Evolutionary conservation across 1,140 invertebrate genomes (phyloP), one percentile per base, ranked within the genome.

Genomic region (Manduca sexta): DNA sequence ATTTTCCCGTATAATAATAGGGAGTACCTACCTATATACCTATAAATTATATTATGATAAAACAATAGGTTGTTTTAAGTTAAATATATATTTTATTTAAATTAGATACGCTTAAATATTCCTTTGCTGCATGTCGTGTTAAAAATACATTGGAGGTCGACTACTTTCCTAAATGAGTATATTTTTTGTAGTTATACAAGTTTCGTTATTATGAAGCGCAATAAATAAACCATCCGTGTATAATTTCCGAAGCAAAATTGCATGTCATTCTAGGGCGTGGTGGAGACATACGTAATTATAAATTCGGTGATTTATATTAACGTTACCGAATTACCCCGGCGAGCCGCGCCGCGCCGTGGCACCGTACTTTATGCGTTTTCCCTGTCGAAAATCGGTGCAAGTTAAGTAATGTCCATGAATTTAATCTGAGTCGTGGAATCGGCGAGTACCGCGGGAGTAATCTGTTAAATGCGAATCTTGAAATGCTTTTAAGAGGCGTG

Each of bases 191-290:
- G 21, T 26, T 26, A 26, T 26, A 26, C 21, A 3, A 3, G 1
- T 26, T 26, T 8, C 21, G 21, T 26, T 26, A 12, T 4, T 35
- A 12, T 13, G 34, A 81, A 71, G 64, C 64, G 51, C 62, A 71
- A 81, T 80, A 81, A 84, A 84, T 80, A 77, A 76, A 54, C 65
- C 56, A 58, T 66, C 55, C 58, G 67, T 59, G 62, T 78, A 60
- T 75, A 78, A 80, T 84, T 79, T 80, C 66, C 60, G 62, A 80
- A 71, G 64, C 64, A 69, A 75, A 77, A 77, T 82, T 74, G 63
- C 67, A 74, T 79, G 69, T 72, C 69, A 68, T 76, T 70, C 50
- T 58, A 73, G 66, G 75, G 75, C 69, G 75, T 73, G 75, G 69
- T 56, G 50, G 52, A 66, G 59, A 58, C 60, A 70, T 60, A 52